Conservation (phyloP, 2,888 invertebrate species). For the Metacarcinus magister region DNA sequence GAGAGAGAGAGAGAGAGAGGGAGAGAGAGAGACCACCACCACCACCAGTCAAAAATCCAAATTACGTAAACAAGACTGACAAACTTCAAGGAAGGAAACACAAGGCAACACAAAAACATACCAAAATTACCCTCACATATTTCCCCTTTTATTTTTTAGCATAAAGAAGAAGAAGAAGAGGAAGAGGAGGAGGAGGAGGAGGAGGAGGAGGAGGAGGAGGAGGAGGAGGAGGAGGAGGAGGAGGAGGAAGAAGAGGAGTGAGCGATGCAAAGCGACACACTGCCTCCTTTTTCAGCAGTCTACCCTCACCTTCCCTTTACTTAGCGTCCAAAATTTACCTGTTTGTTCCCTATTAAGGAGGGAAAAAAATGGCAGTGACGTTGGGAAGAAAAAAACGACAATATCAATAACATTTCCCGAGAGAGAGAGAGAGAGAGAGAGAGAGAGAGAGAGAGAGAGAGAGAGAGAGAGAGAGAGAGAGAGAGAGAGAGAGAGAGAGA, state of each 20-base stretch:
- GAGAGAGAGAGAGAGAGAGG: not conserved
- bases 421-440: not conserved
- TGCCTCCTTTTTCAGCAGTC: not conserved
- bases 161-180: too few relatives aligned
- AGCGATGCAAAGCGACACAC: not conserved
- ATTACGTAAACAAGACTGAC: not conserved
- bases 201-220: too few relatives aligned
- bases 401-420: not conserved
- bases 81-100: not conserved
- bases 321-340: not conserved
- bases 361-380: not conserved
- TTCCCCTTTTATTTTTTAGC: not conserved
- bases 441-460: too few relatives aligned
- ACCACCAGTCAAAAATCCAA: not conserved
- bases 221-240: not conserved
- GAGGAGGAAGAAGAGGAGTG: not conserved
- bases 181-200: not conserved
- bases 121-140: constrained; percentile 1
- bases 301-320: not conserved
- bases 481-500: too few relatives aligned
- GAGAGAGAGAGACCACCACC: not conserved
- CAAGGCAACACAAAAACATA: not conserved
- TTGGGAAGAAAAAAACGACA: not conserved
- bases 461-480: too few relatives aligned
- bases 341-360: not conserved